A percentile compares a stretch with the other conserved stretches of the same genome.
Conservation (phyloP, 2,888 invertebrate species). For the Xestia c-nigrum region DNA sequence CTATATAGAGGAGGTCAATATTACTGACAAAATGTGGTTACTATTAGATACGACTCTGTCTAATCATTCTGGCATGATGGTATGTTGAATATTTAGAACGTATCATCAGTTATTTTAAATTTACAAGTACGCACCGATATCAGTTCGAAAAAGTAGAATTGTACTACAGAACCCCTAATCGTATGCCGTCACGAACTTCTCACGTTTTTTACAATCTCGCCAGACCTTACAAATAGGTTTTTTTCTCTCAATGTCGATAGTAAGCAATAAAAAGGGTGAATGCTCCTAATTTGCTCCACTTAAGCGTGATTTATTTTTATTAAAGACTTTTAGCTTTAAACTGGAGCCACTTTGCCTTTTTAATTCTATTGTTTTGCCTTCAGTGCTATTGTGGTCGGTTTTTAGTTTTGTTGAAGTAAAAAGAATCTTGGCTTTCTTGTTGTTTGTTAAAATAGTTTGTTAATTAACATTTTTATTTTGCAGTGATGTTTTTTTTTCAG, state of each 20-base stretch:
- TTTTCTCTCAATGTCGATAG: slow-evolving; percentile 59
- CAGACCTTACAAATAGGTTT: slow-evolving; percentile 65
- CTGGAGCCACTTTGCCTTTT: slow-evolving; percentile 48
- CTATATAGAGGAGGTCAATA: too few relatives aligned
- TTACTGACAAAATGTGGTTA: too few relatives aligned
- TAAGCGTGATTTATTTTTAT: slow-evolving; percentile 65
- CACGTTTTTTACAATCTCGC: slow-evolving; percentile 58
- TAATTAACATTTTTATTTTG: slow-evolving; percentile 33
- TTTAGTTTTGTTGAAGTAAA: slow-evolving; percentile 18
- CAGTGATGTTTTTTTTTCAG: neutral
- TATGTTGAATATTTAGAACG: neutral
- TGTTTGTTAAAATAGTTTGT: slow-evolving; percentile 11
- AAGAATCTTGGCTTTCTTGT: neutral
- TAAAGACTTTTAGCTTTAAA: slow-evolving; percentile 53
- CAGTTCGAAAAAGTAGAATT: neutral
- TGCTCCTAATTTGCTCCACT: slow-evolving; percentile 66
- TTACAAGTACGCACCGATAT: neutral
- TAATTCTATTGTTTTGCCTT: slow-evolving; percentile 39
- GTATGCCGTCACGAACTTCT: slow-evolving; percentile 9
- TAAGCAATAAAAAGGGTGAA: slow-evolving; percentile 67
- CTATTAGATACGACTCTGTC: too few relatives aligned
- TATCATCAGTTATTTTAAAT: neutral
- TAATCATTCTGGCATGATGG: too few relatives aligned
- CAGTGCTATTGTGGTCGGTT: slow-evolving; percentile 27
- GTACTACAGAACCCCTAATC: slow-evolving; percentile 24